Percentiles rank a stretch among this genome's conserved stretches.
These are phyloP conservation scores for Gymnoscopelus microlampas DNA, from an alignment of 2,797 vertebrate species.

Conservation along the genomic window DNA sequence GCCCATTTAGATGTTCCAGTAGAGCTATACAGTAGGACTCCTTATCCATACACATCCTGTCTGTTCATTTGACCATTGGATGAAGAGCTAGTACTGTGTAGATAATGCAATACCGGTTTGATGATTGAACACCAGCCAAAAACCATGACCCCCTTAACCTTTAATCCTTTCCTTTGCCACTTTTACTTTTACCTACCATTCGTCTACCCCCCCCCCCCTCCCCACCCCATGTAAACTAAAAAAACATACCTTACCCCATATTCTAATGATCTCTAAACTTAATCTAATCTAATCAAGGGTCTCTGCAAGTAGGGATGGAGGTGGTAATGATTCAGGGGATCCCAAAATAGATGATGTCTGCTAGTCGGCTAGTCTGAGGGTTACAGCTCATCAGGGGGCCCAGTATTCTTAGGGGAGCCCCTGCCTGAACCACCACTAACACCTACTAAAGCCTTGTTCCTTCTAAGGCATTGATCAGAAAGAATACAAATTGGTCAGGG, in stretches of 20 bases:
- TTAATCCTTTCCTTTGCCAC: conserved; percentile 10
- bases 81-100: conserved; percentile 74
- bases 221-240: conserved; percentile 4
- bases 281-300: conserved; percentile 8
- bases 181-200: background rate
- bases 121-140: conserved; percentile 76
- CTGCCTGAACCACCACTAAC: conserved; percentile 42
- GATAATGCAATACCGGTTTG: conserved; percentile 74
- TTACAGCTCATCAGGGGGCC: conserved; percentile 9
- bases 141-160: conserved; percentile 52
- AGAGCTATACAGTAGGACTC: conserved; percentile 29
- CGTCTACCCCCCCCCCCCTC: background rate
- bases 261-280: conserved; percentile 7
- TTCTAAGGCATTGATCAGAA: background rate
- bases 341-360: no score
- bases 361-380: no score
- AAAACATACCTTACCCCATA: conserved; percentile 25
- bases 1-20: conserved; percentile 48
- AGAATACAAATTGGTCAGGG: background rate
- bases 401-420: conserved; percentile 18
- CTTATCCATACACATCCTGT: conserved; percentile 55
- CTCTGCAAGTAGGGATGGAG: conserved; percentile 14
- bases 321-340: conserved; percentile 47
- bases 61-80: conserved; percentile 52
- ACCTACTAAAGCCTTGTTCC: conserved; percentile 21